Evolutionary conservation across 2,888 invertebrate species (phyloP), one percentile per base, ranked within the genome.

Genomic region (Amphipyra tragopoginis): DNA sequence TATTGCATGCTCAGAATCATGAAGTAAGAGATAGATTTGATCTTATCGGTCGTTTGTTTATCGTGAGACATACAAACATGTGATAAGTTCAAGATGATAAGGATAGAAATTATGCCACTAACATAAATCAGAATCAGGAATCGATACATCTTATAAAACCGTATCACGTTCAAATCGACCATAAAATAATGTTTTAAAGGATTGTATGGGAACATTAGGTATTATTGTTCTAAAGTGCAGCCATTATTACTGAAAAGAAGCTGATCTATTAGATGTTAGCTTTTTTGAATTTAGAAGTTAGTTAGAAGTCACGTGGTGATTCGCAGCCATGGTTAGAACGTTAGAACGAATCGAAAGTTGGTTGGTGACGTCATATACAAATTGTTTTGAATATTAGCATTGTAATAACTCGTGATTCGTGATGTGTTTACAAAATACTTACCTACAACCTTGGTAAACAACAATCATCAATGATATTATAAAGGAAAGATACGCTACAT

Each of bases 261-360:
- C 29, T 29, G 29, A 29, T 29, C 6, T 29, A 1, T 36, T 10
- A 11, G 1, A 36, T 36, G 9, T 36, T 9, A 0, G 34, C 2
- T 34, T 7, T 7, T 34, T 8, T 34, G 8, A n/a, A n/a, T n/a
- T n/a, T n/a, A n/a, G n/a, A n/a, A 8, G 9, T 33, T 6, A 33
- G 9, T 36, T 66, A 26, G 60, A 43, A 48, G 59, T 58, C 49
- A 40, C 59, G 51, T 43, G 48, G 60, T 57, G 45, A 36, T 36
- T 40, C 29, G 36, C 43, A 73, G 43, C 7, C 51, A 73, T 44
- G 51, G n/a, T 13, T 42, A 40, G 48, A 57, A 45, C 14, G 13
- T 66, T 67, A 33, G 10, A 15, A 14, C 39, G 36, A 69, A 70
- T 50, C 21, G 70, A 75, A 75, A 70, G 75, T 75, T 50, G 4